phyloP scores from a whole-genome alignment of 1,140 invertebrate genomes.

The Octopus bimaculoides region DNA sequence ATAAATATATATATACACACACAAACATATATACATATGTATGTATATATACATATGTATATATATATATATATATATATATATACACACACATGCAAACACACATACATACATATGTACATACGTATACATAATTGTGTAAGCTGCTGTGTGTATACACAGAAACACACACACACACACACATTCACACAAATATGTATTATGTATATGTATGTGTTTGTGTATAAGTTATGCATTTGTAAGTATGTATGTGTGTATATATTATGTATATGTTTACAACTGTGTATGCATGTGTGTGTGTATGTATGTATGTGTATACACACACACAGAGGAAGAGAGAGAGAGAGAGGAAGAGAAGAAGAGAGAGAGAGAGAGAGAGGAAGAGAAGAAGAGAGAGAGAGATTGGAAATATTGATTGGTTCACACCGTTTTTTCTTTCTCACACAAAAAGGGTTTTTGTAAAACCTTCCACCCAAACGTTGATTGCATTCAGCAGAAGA shows the following conservation, averaged over 20 bases:
- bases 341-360: not conserved
- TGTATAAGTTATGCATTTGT: not conserved
- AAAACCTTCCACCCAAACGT: too few relatives aligned
- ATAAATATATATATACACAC: not conserved
- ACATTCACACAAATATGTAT: too few relatives aligned
- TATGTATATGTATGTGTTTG: not conserved
- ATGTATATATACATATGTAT: not conserved
- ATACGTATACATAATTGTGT: not conserved
- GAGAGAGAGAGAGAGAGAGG: not conserved
- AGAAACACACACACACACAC: too few relatives aligned
- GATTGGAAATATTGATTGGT: too few relatives aligned
- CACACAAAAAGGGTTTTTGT: too few relatives aligned
- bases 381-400: not conserved
- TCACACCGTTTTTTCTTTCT: too few relatives aligned
- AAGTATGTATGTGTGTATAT: not conserved
- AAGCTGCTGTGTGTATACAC: too few relatives aligned
- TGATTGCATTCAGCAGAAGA: too few relatives aligned
- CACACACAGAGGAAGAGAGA: not conserved
- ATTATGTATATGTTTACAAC: not conserved
- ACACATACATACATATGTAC: not conserved
- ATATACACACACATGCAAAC: not conserved
- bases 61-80: not conserved
- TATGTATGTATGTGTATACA: not conserved
- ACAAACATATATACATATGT: not conserved
- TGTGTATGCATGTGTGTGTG: not conserved